Evolutionary conservation across 2,888 invertebrate species (phyloP).

Genomic region (Tetranychus truncatus): DNA sequence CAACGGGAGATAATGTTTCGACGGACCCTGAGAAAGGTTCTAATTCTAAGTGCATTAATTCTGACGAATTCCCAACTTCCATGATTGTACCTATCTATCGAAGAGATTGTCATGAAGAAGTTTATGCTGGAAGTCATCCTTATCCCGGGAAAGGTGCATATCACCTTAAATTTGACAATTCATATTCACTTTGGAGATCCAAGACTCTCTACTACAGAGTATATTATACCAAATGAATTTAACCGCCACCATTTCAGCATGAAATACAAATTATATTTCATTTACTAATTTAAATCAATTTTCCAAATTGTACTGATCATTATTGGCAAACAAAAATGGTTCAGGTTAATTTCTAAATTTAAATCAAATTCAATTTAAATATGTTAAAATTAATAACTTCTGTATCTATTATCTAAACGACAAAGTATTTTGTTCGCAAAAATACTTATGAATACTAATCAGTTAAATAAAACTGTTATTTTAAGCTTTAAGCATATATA

Average conservation of each 20-base stretch:
- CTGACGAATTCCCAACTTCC: slow-evolving; percentile 24
- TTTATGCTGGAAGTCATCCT: slow-evolving; percentile 88
- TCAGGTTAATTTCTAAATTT: neutral
- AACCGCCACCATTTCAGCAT: neutral
- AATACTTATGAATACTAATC: neutral
- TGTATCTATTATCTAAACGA: neutral
- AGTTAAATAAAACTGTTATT: neutral
- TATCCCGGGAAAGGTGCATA: slow-evolving; percentile 96
- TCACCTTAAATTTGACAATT: slow-evolving; percentile 95
- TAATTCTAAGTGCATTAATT: slow-evolving; percentile 4
- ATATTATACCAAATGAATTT: neutral
- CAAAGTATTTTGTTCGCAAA: neutral
- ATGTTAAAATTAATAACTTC: neutral
- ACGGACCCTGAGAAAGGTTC: slow-evolving; percentile 20
- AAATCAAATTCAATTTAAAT: neutral
- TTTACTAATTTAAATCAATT: neutral
- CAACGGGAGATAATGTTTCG: neutral
- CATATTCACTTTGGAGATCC: slow-evolving; percentile 94
- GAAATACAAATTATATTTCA: neutral
- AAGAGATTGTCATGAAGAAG: slow-evolving; percentile 87
- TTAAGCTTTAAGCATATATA: neutral
- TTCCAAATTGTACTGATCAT: neutral
- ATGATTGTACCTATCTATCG: slow-evolving; percentile 85
- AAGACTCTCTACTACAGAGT: slow-evolving; percentile 90
- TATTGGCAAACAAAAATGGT: neutral